A percentile compares a stretch with the other conserved stretches of the same genome.
phyloP scores from a whole-genome alignment of 2,888 invertebrate genomes.

The Asteroscopus sphinx region DNA sequence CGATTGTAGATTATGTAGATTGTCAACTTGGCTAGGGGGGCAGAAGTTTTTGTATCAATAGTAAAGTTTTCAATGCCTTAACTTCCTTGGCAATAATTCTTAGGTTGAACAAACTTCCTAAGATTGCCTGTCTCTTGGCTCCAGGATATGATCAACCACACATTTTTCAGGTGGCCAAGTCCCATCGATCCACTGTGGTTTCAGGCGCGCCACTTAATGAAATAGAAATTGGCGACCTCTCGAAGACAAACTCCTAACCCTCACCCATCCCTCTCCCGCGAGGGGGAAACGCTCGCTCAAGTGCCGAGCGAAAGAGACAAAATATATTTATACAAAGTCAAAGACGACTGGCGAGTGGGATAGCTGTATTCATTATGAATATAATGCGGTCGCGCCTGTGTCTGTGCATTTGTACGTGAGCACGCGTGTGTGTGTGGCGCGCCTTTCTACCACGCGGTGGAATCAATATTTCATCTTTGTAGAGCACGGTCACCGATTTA shows the following conservation, averaged over 20 bases:
- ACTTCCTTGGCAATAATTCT: no score
- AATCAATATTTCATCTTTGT: slow-evolving; percentile 89
- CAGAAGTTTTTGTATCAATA: no score
- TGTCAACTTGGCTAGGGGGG: no score
- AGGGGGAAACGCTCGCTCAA: slow-evolving; percentile 76
- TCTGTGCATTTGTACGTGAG: slow-evolving; percentile 83
- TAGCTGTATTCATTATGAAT: slow-evolving; percentile 90
- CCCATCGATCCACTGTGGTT: slow-evolving; percentile 86
- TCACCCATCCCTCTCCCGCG: slow-evolving; percentile 82
- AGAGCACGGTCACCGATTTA: slow-evolving; percentile 70
- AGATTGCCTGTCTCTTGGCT: slow-evolving; percentile 9
- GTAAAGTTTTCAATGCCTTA: no score
- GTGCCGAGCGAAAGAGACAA: slow-evolving; percentile 82
- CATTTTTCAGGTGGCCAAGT: slow-evolving; percentile 76
- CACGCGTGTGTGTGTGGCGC: slow-evolving; percentile 78
- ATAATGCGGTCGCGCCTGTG: slow-evolving; percentile 88
- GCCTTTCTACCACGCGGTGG: slow-evolving; percentile 78
- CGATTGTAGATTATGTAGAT: no score
- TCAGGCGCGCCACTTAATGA: slow-evolving; percentile 87
- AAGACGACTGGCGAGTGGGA: slow-evolving; percentile 89
- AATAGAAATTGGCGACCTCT: slow-evolving; percentile 89
- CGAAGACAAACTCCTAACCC: slow-evolving; percentile 87
- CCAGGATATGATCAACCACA: slow-evolving; percentile 31
- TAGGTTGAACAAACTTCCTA: not conserved
- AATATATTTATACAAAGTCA: slow-evolving; percentile 90